Percentiles rank a stretch among this genome's conserved stretches.
phyloP scores from a whole-genome alignment of 2,113 vertebrate genomes.

The Hucho hucho region DNA sequence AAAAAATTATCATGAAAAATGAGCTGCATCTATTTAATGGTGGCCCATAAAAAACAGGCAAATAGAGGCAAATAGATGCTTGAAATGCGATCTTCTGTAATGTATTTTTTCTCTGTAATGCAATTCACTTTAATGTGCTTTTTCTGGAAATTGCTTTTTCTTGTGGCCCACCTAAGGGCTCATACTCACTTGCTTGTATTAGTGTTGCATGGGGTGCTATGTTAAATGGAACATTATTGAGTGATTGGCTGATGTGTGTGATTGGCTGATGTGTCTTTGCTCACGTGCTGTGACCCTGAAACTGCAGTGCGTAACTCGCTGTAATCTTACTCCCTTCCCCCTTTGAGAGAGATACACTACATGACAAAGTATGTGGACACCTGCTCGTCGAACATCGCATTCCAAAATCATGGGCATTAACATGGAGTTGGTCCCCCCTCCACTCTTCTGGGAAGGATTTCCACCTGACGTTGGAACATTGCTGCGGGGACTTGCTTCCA shows the following conservation, averaged over 20 bases:
- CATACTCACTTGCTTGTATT: conserved; percentile 3
- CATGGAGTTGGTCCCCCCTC: too few species aligned
- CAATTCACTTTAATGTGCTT: conserved; percentile 56
- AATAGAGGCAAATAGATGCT: conserved; percentile 62
- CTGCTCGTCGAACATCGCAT: too few species aligned
- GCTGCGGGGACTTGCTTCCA: too few species aligned
- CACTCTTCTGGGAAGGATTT: too few species aligned
- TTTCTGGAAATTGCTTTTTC: conserved; percentile 52
- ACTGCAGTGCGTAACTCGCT: neutral
- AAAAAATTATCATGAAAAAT: conserved; percentile 49
- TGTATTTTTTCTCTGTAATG: conserved; percentile 50
- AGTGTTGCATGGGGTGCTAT: neutral
- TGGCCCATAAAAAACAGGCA: conserved; percentile 47
- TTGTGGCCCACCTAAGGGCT: conserved; percentile 7
- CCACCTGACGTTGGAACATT: too few species aligned
- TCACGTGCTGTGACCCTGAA: conserved; percentile 32
- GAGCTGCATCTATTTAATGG: conserved; percentile 59
- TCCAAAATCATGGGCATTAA: too few species aligned
- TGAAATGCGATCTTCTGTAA: conserved; percentile 62
- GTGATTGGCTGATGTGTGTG: conserved; percentile 7
- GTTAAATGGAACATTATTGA: conserved; percentile 9
- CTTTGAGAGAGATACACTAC: too few species aligned
- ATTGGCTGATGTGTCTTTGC: conserved; percentile 24
- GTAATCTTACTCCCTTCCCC: too few species aligned
- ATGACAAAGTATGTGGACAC: too few species aligned